Evolutionary conservation across 1,140 invertebrate species (phyloP), one percentile per base, ranked within the genome.

Genomic region (Agrypnia vestita): DNA sequence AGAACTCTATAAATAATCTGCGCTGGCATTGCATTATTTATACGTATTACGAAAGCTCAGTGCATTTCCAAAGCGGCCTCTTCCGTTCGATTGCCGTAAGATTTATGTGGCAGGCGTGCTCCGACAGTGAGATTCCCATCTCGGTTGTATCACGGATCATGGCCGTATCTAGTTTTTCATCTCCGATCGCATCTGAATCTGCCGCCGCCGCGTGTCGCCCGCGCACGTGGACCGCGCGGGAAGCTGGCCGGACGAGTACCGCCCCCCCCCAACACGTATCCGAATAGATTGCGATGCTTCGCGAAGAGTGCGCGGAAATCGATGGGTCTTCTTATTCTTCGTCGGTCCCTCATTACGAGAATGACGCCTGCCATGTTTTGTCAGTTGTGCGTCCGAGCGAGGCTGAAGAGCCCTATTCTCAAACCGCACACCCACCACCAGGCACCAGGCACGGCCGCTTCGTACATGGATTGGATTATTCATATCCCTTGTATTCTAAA

Each of bases 181-280:
- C 25, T 35, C 25, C 1, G 25, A 35, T 35, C 25, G 25, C 25
- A 35, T 35, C 25, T 35, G 25, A 35, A 19, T 9, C 55, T 9
- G 17, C 53, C 15, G 53, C 13, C 53, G 15, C 0, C n/a, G 1
- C 11, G 17, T 11, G 17, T 21, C 9, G 17, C 21, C 6, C 25
- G 55, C 55, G 55, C 55, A 59, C 55, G 55, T 59, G 55, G 13
- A 17, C 17, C 21, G 55, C 55, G 55, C 55, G 15, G 55, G 17
- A 19, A 21, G 15, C 10, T 1, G 55, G 15, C 55, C 21, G 55
- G 15, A 21, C 55, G 17, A 59, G 17, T 21, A 59, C 55, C 55
- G 17, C 55, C 55, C 55, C 3, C n/a, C 55, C 15, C 13, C 1
- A 59, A 3, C 12, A n/a, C 55, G 55, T n/a, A 59, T 59, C n/a